Evolutionary conservation across 2,888 invertebrate genomes (phyloP).

Genomic region (Mesorhabditis belari): DNA sequence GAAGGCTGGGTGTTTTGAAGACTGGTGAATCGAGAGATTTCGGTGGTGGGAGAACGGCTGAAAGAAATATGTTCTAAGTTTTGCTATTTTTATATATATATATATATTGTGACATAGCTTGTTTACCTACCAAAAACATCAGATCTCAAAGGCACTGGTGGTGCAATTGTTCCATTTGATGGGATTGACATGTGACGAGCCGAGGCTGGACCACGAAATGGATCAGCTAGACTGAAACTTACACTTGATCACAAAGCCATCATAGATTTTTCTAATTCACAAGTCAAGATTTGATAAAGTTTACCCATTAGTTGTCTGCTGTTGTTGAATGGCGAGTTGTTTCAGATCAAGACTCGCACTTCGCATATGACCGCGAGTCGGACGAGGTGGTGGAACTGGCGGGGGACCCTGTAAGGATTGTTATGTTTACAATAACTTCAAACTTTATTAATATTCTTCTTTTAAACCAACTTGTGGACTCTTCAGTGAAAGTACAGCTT

Average conservation of each 20-base stretch:
- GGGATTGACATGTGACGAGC: neutral
- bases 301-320: slow-evolving; percentile 3
- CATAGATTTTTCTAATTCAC: no score
- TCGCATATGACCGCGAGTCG: slow-evolving; percentile 38
- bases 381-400: slow-evolving; percentile 46
- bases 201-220: neutral
- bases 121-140: neutral
- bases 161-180: neutral
- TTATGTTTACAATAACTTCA: neutral
- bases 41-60: neutral
- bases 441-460: neutral
- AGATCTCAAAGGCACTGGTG: neutral
- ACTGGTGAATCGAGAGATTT: no score
- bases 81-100: no score
- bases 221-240: no score
- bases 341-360: slow-evolving; percentile 48
- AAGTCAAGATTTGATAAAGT: no score
- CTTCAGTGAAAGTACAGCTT: neutral
- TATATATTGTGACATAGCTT: neutral
- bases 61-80: no score
- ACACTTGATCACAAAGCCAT: no score
- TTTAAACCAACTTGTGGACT: neutral
- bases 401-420: slow-evolving; percentile 39
- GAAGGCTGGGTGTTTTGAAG: no score
- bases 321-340: slow-evolving; percentile 4